Evolutionary conservation across 2,797 vertebrate genomes (phyloP).

Genomic region (Agapornis canus): DNA sequence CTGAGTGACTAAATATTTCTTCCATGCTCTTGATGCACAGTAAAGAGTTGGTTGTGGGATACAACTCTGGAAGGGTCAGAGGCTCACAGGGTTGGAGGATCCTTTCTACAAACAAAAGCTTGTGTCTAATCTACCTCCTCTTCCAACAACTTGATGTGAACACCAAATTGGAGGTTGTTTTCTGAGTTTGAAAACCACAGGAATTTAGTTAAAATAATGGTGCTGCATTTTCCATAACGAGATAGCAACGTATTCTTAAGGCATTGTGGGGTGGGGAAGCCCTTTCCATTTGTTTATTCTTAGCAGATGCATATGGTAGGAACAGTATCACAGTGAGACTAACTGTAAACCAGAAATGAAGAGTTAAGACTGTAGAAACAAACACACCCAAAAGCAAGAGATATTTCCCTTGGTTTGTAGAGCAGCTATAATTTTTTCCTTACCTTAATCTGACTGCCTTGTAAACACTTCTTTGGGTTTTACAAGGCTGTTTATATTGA

Average conservation of each 20-base stretch:
- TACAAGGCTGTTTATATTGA: conserved; percentile 20
- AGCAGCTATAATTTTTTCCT: not conserved
- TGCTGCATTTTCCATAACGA: not conserved
- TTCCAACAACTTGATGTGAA: not conserved
- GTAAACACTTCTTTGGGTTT: conserved; percentile 14
- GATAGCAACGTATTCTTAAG: not conserved
- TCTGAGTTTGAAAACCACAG: not conserved
- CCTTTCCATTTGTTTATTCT: not conserved
- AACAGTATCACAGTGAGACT: not conserved
- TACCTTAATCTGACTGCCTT: not conserved
- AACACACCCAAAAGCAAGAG: not conserved
- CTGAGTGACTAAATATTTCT: not conserved
- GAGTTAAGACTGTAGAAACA: not conserved
- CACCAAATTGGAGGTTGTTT: not conserved
- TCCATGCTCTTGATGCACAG: not conserved
- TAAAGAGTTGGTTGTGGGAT: not conserved
- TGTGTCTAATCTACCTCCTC: not conserved
- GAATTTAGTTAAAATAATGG: not conserved
- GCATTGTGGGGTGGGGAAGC: not conserved
- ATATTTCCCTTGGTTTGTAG: not conserved
- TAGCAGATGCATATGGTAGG: not conserved
- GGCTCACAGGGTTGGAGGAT: accelerated
- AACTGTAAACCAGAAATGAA: not conserved
- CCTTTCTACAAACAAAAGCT: not conserved
- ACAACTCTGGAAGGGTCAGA: not conserved